phyloP scores from a whole-genome alignment of 2,888 invertebrate species.

The Pterostichus niger region DNA sequence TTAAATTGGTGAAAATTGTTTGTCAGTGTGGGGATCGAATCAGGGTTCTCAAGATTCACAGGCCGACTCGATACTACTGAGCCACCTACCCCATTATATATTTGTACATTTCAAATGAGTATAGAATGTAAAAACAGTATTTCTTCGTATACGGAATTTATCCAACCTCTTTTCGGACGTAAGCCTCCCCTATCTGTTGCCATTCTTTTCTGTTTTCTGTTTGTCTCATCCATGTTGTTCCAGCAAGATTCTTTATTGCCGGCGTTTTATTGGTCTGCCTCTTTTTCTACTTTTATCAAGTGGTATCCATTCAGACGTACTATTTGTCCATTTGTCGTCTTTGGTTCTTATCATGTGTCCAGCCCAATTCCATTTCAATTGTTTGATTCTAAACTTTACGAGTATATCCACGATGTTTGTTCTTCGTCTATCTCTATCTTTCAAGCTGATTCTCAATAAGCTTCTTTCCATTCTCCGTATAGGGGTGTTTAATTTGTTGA shows the following conservation, averaged over 20 bases:
- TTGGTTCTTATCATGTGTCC: conserved; percentile 51
- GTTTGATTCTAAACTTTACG: conserved; percentile 9
- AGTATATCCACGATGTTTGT: conserved; percentile 44
- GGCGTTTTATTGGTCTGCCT: conserved; percentile 25
- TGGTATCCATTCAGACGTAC: conserved; percentile 23
- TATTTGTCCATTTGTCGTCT: conserved; percentile 48
- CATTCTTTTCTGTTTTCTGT: neutral
- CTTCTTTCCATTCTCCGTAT: conserved; percentile 29
- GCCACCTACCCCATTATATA: no score
- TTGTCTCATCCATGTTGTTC: conserved; percentile 7
- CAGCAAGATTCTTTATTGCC: conserved; percentile 12
- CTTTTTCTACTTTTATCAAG: conserved; percentile 34
- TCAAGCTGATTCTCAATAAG: conserved; percentile 32
- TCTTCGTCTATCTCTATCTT: conserved; percentile 37
- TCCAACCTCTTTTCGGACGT: neutral
- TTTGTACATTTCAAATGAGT: no score
- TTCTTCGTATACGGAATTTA: no score
- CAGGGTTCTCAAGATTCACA: no score
- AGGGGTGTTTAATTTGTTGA: neutral
- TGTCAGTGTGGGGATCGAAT: no score
- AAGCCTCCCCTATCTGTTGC: neutral
- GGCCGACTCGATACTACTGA: no score
- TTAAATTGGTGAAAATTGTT: no score
- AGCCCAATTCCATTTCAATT: conserved; percentile 60
- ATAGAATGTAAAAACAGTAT: no score